Base-by-base conservation (phyloP, 2,113 vertebrate species). In the Microcebus lehilahytsara region DNA sequence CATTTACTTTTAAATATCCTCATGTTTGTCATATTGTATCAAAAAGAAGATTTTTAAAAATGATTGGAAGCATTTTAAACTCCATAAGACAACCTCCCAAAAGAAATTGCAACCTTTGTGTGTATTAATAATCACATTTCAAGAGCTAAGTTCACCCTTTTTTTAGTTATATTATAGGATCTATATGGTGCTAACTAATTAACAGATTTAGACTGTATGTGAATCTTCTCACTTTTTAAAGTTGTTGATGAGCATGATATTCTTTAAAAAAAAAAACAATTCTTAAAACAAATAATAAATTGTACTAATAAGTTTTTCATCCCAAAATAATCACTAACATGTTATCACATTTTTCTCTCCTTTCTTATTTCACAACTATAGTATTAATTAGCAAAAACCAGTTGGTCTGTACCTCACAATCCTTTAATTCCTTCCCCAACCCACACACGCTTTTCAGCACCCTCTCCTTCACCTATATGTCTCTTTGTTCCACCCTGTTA, bases 321-420 rank as follows among this genome's bases (percentile, higher is more conserved):
- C 77, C 83, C 79, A 95, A 91, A 93, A 46, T 66, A 89, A 97
- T 97, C 95, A 95, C 79, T 49, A 86, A 95, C 81, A 95, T 75
- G 25, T 67, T 84, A 34, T 83, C 6, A 42, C 6, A 1, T 9
- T 91, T 77, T 80, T 51, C 85, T 85, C 60, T 85, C 84, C 95
- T 92, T 95, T 34, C 91, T 85, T 97, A 83, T 91, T 91, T 77
- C 95, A 85, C 42, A 85, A 0, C 9, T 19, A 69, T 32, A 90
- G 66, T 96, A 95, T 95, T 98, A 98, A 97, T 80, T 89, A 71
- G 85, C 40, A 91, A 79, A 72, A 95, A 97, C 72, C 85, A 96
- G 51, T 60, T 86, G 69, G 66, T 77, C 37, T 56, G n/a, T 46
- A 34, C 67, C 23, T 93, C 64, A 34, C 25, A 74, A 25, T 67